Conservation (phyloP, 2,797 vertebrate genomes). For the Enteromius radiatus region DNA sequence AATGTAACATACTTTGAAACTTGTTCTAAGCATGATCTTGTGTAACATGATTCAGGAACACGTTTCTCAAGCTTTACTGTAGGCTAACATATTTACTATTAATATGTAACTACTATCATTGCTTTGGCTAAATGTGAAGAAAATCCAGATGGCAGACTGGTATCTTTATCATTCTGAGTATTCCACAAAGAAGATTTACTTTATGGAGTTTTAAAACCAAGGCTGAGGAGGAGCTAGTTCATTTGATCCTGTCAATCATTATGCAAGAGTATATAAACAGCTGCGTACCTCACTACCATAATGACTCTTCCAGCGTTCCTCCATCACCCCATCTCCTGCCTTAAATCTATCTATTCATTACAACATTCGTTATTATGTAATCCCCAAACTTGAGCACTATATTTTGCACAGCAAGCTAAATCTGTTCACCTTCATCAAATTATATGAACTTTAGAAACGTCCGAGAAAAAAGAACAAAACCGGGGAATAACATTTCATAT, state of each 20-base stretch:
- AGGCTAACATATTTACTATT: background rate
- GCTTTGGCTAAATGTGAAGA: background rate
- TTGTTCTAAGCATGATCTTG: background rate
- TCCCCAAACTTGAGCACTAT: background rate
- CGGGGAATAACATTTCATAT: background rate
- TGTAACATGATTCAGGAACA: constrained; percentile 4
- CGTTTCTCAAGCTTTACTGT: background rate
- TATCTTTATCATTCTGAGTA: constrained; percentile 30
- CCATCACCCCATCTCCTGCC: constrained; percentile 1
- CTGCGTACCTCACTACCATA: background rate
- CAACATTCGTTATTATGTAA: background rate
- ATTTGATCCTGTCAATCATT: constrained; percentile 29
- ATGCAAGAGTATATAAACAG: constrained; percentile 17
- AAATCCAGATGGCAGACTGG: constrained; percentile 1
- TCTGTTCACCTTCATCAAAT: background rate
- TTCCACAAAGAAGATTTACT: constrained; percentile 18
- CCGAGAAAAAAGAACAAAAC: background rate
- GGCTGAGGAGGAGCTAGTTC: background rate
- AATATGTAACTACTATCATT: constrained; percentile 8
- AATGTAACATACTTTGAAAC: background rate
- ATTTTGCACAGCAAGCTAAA: background rate
- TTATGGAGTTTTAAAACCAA: constrained; percentile 29
- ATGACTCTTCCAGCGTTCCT: constrained; percentile 23
- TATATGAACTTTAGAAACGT: constrained; percentile 1
- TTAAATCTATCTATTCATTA: constrained; percentile 5